Conservation (phyloP, 37 sponge, comb jelly and placozoan genomes). For the Dysidea cf. avara region DNA sequence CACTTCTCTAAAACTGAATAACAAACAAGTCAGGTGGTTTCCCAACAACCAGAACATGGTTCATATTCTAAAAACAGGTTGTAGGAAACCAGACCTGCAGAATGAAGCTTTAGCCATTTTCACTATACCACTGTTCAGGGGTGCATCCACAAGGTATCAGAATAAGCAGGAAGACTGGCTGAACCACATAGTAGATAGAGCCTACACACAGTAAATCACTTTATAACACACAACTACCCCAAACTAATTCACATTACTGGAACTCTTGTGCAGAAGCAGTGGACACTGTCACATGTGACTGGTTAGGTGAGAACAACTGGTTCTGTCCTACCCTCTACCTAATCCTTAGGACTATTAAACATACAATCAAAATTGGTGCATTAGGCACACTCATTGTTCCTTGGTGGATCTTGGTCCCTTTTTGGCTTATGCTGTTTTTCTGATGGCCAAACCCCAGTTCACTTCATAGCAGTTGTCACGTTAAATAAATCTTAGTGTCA, state of each 20-base stretch:
- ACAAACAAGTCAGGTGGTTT: slow-evolving; percentile 3
- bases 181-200: slow-evolving; percentile 9
- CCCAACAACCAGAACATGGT: slow-evolving; percentile 21
- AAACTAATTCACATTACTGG: slow-evolving; percentile 5
- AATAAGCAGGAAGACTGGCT: slow-evolving; percentile 31
- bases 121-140: background rate
- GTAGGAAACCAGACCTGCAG: slow-evolving; percentile 5
- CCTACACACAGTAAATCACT: slow-evolving; percentile 22
- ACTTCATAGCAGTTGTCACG: slow-evolving; percentile 5
- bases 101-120: too few relatives aligned
- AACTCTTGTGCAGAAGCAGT: slow-evolving; percentile 19
- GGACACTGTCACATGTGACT: slow-evolving; percentile 31
- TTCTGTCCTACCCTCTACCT: slow-evolving; percentile 21
- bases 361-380: slow-evolving; percentile 1
- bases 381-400: slow-evolving; percentile 36
- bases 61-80: slow-evolving; percentile 14
- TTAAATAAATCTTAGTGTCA: background rate
- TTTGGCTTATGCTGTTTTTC: slow-evolving; percentile 16
- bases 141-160: slow-evolving; percentile 13
- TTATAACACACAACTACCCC: slow-evolving; percentile 4
- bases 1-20: background rate
- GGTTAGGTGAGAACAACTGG: slow-evolving; percentile 37
- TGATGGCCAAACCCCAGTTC: slow-evolving; percentile 1
- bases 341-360: slow-evolving; percentile 3
- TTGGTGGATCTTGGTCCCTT: slow-evolving; percentile 26